These are phyloP conservation scores for Teinopalpus imperialis DNA, from an alignment of 2,888 invertebrate genomes.

Conservation along the genomic window DNA sequence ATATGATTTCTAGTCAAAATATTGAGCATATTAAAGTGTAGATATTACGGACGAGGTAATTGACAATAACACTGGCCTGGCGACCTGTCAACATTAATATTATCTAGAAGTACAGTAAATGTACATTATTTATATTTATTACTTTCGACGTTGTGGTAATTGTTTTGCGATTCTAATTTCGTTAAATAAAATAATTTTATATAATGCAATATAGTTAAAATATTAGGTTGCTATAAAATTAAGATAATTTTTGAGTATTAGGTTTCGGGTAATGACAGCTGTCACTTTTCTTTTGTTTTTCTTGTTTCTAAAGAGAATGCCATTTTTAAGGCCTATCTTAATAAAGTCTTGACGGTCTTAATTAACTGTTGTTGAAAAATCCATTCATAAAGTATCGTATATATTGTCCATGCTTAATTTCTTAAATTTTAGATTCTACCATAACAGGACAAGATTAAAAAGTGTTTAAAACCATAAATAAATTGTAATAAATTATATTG, in stretches of 20 bases:
- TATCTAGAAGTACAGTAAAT: slow-evolving; percentile 62
- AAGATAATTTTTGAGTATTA: slow-evolving; percentile 18
- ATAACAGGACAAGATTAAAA: too few relatives aligned
- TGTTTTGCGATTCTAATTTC: slow-evolving; percentile 31
- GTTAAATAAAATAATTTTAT: slow-evolving; percentile 27
- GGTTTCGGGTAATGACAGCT: slow-evolving; percentile 19
- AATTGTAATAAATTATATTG: too few relatives aligned
- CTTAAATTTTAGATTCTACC: too few relatives aligned
- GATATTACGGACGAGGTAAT: slow-evolving; percentile 75
- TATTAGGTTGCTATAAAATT: slow-evolving; percentile 27
- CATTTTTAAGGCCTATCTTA: slow-evolving; percentile 20
- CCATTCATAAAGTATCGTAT: too few relatives aligned
- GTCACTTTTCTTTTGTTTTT: slow-evolving; percentile 9
- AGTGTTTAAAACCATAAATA: too few relatives aligned
- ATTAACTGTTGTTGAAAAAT: too few relatives aligned
- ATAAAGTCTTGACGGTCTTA: slow-evolving; percentile 5
- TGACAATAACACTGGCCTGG: slow-evolving; percentile 80
- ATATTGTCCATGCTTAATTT: too few relatives aligned
- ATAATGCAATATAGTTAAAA: slow-evolving; percentile 29
- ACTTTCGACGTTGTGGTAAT: slow-evolving; percentile 23
- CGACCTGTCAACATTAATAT: slow-evolving; percentile 37
- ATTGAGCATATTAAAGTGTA: slow-evolving; percentile 80
- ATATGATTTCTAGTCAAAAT: slow-evolving; percentile 83
- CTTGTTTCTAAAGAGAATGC: background rate
- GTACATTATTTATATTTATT: slow-evolving; percentile 44